Conservation (phyloP, 2,113 vertebrate genomes). For the Ascaphus truei region DNA sequence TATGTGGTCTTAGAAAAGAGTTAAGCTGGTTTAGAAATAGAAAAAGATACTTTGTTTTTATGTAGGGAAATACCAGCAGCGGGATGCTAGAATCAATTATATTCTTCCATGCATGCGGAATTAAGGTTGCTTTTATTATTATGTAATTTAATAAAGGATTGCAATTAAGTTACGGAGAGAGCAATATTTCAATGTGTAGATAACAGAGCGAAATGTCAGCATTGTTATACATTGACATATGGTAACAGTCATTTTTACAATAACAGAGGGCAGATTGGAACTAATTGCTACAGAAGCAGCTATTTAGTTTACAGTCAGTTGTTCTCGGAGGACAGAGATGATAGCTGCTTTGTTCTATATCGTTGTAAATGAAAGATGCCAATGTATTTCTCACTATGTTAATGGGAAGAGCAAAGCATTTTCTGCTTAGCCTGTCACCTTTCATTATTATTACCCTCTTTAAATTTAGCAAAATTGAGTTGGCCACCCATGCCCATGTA, state of each 20-base stretch:
- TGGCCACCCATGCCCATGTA: no score
- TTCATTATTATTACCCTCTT: not conserved
- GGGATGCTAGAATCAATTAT: conserved; percentile 12
- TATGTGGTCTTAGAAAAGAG: conserved; percentile 11
- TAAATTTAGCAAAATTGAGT: not conserved
- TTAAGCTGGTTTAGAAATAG: not conserved
- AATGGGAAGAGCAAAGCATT: not conserved
- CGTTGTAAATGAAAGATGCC: conserved; percentile 1
- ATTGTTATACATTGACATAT: conserved; percentile 30
- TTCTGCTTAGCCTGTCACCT: not conserved
- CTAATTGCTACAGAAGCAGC: conserved; percentile 23
- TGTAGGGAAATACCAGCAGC: not conserved
- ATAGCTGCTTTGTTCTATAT: conserved; percentile 20
- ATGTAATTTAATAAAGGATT: conserved; percentile 20
- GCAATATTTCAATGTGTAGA: conserved; percentile 2
- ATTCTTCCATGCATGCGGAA: not conserved
- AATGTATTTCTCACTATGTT: not conserved
- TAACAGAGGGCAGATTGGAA: conserved; percentile 23
- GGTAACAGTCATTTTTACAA: conserved; percentile 28
- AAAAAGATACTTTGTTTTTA: not conserved
- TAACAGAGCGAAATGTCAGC: conserved; percentile 5
- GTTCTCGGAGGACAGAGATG: conserved; percentile 9
- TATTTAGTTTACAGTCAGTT: conserved; percentile 14
- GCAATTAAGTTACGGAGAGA: conserved; percentile 7
- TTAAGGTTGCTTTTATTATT: conserved; percentile 23